A percentile compares a stretch with the other conserved stretches of the same genome.
Conservation (phyloP, 2,113 vertebrate species). For the Marcusenius ussheri region DNA sequence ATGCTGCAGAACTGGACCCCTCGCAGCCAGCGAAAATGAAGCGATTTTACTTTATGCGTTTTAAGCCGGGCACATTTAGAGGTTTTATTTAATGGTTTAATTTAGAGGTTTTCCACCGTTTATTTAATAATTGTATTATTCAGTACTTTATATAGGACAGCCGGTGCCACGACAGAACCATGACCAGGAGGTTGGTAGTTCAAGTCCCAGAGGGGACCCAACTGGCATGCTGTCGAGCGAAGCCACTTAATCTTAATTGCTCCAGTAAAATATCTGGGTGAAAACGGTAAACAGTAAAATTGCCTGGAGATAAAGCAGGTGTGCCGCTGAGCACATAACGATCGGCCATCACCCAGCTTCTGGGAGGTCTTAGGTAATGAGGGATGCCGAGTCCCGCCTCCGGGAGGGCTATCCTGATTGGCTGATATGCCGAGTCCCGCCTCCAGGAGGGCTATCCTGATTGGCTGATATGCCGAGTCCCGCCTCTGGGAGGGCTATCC, state of each 20-base stretch:
- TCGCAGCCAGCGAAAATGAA: not conserved
- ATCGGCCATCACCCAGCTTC: not conserved
- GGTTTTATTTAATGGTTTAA: not conserved
- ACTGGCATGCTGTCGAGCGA: not conserved
- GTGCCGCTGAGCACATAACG: not conserved
- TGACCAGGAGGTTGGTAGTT: not conserved
- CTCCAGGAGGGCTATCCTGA: not conserved
- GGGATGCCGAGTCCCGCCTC: not conserved
- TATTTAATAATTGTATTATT: conserved; percentile 9
- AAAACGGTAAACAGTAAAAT: not conserved
- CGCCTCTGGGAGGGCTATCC: not conserved
- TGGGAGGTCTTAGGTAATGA: not conserved
- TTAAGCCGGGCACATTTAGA: not conserved
- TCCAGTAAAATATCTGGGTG: conserved; percentile 2
- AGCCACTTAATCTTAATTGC: conserved; percentile 8
- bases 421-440: not conserved
- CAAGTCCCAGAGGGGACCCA: not conserved
- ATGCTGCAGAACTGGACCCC: not conserved
- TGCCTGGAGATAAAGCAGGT: conserved; percentile 6
- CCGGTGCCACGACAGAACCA: not conserved
- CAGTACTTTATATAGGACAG: not conserved
- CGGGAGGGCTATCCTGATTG: not conserved
- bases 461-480: not conserved
- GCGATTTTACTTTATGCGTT: not conserved
- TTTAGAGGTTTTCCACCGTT: not conserved